Base-by-base conservation (phyloP, 2,888 invertebrate species). In the Ceratothoa steindachneri region DNA sequence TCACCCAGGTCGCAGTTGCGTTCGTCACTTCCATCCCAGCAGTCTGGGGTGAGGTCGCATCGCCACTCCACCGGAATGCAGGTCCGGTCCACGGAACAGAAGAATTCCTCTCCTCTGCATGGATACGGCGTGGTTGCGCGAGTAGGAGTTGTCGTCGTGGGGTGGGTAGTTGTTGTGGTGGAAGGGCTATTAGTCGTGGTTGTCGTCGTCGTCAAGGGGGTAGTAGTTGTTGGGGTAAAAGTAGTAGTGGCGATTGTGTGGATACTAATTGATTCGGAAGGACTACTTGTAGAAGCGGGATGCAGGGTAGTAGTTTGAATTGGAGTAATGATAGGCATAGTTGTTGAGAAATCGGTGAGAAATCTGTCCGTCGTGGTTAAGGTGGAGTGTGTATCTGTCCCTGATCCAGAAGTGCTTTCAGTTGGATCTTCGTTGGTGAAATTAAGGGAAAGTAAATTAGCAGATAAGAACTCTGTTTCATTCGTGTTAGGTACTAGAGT, bases 31-130 rank as follows among this genome's bases (percentile, higher is more conserved):
- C 3, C 60, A 24, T 60, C 60, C 60, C 60, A 60, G 27, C 60
- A 60, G 27, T 60, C 60, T 60, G 1, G 12, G 12, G 60, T 60
- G 12, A 22, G 60, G 24, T 60, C 60, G 9, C 60, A 60, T 60
- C 60, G n/a, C 60, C 60, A 60, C 27, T 60, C 60, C 2, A 60
- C 60, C n/a, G 60, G 60, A 22, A 60, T 60, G 60, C 60, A 60
- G n/a, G 24, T 12, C n/a, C 24, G n/a, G 27, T 60, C 60, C 12
- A 24, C 2, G 12, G 22, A 12, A 24, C 60, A 60, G 60, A 60
- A 60, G 24, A 60, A 60, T 22, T 60, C 60, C 2, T 24, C 60
- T 2, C 9, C 12, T 2, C 2, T 7, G 24, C 60, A 60, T 24
- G 60, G 60, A 3, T 1, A 4, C 1, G 60, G 60, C 12, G 60